phyloP scores from a whole-genome alignment of 2,797 vertebrate species.

The Malacoraja senta region DNA sequence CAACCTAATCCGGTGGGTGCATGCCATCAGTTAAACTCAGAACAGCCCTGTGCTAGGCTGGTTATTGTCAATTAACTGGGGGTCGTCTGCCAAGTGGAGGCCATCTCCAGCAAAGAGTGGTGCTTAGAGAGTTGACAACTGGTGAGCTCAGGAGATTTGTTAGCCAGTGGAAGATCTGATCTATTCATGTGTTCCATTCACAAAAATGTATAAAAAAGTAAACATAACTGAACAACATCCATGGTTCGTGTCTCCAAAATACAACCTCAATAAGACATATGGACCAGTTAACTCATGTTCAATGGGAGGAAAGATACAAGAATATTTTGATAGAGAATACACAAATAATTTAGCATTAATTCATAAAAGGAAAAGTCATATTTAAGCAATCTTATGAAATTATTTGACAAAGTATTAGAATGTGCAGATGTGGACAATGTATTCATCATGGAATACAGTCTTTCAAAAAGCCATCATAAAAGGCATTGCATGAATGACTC shows the following conservation, averaged over 20 bases:
- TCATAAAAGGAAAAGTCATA: neutral
- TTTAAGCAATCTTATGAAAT: neutral
- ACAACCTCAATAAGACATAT: too few species aligned
- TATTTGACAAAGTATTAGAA: neutral
- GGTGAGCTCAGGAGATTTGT: too few species aligned
- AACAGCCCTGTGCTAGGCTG: too few species aligned
- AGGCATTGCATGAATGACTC: neutral
- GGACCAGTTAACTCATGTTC: neutral
- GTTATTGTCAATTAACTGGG: too few species aligned
- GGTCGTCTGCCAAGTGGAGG: too few species aligned
- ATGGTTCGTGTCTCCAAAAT: neutral
- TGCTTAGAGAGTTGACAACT: too few species aligned
- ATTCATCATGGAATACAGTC: neutral
- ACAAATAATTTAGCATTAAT: neutral
- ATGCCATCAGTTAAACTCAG: too few species aligned
- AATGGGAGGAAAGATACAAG: neutral
- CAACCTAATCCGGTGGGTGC: too few species aligned
- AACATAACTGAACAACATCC: neutral
- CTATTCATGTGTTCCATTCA: neutral
- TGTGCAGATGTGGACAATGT: neutral
- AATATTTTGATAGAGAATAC: neutral
- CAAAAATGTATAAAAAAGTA: neutral
- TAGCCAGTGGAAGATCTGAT: too few species aligned
- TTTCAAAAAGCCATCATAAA: neutral
- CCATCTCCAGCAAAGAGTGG: too few species aligned